Evolutionary conservation across 1,140 invertebrate genomes (phyloP).

Genomic region (Bilobella aurantiaca): DNA sequence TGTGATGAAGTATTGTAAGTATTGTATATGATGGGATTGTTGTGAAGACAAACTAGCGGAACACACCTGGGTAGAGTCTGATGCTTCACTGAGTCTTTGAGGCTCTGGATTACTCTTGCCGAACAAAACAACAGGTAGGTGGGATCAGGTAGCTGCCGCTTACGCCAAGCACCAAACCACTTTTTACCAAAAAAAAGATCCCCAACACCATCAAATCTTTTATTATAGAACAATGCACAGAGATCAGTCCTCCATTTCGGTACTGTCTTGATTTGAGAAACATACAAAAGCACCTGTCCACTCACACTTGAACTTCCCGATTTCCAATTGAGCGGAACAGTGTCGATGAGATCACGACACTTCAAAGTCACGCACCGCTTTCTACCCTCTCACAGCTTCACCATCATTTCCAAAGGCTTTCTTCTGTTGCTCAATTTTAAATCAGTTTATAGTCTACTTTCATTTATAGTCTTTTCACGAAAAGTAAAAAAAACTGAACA

Average conservation of each 20-base stretch:
- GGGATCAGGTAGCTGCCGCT: not conserved
- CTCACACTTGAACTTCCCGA: not conserved
- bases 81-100: conserved; percentile 29
- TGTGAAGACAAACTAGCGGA: conserved; percentile 21
- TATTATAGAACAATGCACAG: not conserved
- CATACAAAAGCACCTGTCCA: too few relatives aligned
- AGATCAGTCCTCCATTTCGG: not conserved
- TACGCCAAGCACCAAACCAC: not conserved
- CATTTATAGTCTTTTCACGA: too few relatives aligned
- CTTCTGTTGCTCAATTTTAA: too few relatives aligned
- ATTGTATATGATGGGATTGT: not conserved
- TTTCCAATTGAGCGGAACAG: not conserved
- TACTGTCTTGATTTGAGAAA: not conserved
- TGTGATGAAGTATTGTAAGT: not conserved
- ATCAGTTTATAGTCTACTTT: too few relatives aligned
- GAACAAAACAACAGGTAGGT: conserved; percentile 11
- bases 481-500: too few relatives aligned
- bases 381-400: too few relatives aligned
- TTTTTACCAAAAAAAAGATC: not conserved
- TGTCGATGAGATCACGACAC: not conserved
- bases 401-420: too few relatives aligned
- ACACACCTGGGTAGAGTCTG: conserved; percentile 28
- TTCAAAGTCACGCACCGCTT: not conserved
- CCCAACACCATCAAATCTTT: not conserved
- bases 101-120: conserved; percentile 12